Conservation (phyloP, 2,888 invertebrate genomes). For the Abrostola triplasia region DNA sequence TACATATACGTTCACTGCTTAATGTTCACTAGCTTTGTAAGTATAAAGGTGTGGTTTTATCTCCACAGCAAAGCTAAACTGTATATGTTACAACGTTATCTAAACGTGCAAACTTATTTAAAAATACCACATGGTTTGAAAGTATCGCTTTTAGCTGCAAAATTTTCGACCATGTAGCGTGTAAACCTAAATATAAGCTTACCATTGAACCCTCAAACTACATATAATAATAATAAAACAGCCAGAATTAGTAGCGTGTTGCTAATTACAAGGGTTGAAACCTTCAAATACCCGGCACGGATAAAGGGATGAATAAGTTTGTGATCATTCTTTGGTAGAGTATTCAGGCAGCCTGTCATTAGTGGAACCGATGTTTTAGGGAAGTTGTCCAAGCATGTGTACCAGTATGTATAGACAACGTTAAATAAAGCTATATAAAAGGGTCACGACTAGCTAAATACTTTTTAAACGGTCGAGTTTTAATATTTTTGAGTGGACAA, state of each 20-base stretch:
- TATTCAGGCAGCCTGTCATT: slow-evolving; percentile 76
- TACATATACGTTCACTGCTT: too few species aligned
- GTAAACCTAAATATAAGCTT: slow-evolving; percentile 9
- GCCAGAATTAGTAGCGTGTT: slow-evolving; percentile 67
- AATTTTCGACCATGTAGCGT: neutral
- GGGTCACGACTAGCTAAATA: slow-evolving; percentile 67
- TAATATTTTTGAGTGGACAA: slow-evolving; percentile 49
- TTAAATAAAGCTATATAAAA: slow-evolving; percentile 76
- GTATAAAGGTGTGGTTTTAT: too few species aligned
- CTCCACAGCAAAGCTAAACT: too few species aligned
- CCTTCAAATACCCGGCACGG: slow-evolving; percentile 68
- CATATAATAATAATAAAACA: slow-evolving; percentile 58
- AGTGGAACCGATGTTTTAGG: slow-evolving; percentile 75
- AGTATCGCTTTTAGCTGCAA: too few species aligned
- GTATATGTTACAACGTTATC: too few species aligned
- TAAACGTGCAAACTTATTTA: too few species aligned
- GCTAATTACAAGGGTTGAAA: slow-evolving; percentile 79
- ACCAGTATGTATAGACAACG: slow-evolving; percentile 58
- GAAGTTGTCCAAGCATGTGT: slow-evolving; percentile 65
- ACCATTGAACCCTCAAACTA: slow-evolving; percentile 38
- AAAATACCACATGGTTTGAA: too few species aligned
- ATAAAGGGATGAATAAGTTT: slow-evolving; percentile 80
- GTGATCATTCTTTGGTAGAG: slow-evolving; percentile 77
- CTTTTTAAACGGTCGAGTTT: slow-evolving; percentile 49
- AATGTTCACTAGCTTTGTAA: too few species aligned